These are phyloP conservation scores for Drosophila elegans DNA, from an alignment of 1,140 invertebrate genomes.

Conservation along the genomic window DNA sequence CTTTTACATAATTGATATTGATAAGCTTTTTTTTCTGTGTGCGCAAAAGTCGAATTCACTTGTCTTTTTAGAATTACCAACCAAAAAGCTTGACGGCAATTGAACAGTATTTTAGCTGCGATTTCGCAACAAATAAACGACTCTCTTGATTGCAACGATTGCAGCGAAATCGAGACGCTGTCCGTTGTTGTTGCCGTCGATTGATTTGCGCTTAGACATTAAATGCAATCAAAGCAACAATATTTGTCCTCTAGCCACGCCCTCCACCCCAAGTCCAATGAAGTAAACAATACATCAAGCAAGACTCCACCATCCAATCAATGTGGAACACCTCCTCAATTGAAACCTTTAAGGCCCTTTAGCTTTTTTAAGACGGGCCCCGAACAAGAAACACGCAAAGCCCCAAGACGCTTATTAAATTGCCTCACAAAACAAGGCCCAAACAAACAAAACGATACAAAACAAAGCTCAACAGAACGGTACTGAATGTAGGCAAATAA, in stretches of 20 bases:
- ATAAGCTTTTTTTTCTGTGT: slow-evolving; percentile 1
- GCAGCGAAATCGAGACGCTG: slow-evolving; percentile 35
- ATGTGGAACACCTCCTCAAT: slow-evolving; percentile 25
- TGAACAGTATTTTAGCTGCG: slow-evolving; percentile 25
- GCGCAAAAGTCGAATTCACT: slow-evolving; percentile 28
- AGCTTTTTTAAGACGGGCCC: slow-evolving; percentile 35
- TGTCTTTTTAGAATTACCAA: slow-evolving; percentile 38
- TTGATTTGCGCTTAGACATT: slow-evolving; percentile 52
- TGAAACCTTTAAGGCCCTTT: slow-evolving; percentile 31
- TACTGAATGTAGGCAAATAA: slow-evolving; percentile 31
- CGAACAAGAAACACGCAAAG: slow-evolving; percentile 31
- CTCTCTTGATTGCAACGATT: slow-evolving; percentile 52
- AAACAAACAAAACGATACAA: slow-evolving; percentile 57
- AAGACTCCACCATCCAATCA: slow-evolving; percentile 2
- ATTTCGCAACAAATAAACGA: slow-evolving; percentile 65
- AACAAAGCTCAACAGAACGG: slow-evolving; percentile 36
- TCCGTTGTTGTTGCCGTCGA: slow-evolving; percentile 33
- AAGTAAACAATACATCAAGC: slow-evolving; percentile 30
- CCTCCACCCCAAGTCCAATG: not conserved
- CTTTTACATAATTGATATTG: not conserved
- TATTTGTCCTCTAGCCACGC: slow-evolving; percentile 44
- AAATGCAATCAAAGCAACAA: slow-evolving; percentile 56
- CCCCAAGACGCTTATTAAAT: slow-evolving; percentile 21
- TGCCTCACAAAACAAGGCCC: slow-evolving; percentile 3
- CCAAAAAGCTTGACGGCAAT: slow-evolving; percentile 44